A percentile compares a stretch with the other conserved stretches of the same genome.
Evolutionary conservation across 1,140 invertebrate species (phyloP).

Genomic region (Bursaphelenchus mucronatus): DNA sequence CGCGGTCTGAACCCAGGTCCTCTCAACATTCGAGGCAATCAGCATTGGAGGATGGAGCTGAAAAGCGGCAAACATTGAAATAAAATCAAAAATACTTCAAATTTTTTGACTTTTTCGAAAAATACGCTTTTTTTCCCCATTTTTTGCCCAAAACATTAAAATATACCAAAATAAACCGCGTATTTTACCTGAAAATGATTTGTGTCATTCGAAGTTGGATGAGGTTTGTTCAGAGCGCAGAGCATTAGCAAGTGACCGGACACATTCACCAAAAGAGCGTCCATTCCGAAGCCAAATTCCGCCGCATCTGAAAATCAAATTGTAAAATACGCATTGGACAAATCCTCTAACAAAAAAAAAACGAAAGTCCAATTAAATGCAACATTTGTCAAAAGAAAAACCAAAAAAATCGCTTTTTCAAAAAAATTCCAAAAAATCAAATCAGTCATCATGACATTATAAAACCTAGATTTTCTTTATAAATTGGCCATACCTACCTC

Average conservation of each 20-base stretch:
- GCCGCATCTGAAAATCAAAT: conserved; percentile 34
- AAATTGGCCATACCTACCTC: too few species aligned
- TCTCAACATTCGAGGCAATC: conserved; percentile 91
- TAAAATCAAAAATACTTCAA: background rate
- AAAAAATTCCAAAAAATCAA: conserved; percentile 8
- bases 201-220: conserved; percentile 29
- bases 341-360: background rate
- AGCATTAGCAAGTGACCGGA: conserved; percentile 57
- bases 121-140: too few species aligned
- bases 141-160: conserved; percentile 7
- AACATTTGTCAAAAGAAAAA: conserved; percentile 25
- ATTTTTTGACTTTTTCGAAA: background rate
- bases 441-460: too few species aligned
- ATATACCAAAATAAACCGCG: background rate
- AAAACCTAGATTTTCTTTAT: too few species aligned
- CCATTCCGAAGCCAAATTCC: conserved; percentile 51
- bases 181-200: conserved; percentile 40
- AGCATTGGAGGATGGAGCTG: conserved; percentile 79
- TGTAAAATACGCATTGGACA: too few species aligned
- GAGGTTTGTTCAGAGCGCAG: conserved; percentile 42
- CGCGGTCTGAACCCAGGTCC: conserved; percentile 72
- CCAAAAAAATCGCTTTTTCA: background rate
- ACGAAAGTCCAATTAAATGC: background rate
- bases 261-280: conserved; percentile 56
- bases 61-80: conserved; percentile 38